Evolutionary conservation across 2,113 vertebrate species (phyloP).

Genomic region (Mormoops blainvillei): DNA sequence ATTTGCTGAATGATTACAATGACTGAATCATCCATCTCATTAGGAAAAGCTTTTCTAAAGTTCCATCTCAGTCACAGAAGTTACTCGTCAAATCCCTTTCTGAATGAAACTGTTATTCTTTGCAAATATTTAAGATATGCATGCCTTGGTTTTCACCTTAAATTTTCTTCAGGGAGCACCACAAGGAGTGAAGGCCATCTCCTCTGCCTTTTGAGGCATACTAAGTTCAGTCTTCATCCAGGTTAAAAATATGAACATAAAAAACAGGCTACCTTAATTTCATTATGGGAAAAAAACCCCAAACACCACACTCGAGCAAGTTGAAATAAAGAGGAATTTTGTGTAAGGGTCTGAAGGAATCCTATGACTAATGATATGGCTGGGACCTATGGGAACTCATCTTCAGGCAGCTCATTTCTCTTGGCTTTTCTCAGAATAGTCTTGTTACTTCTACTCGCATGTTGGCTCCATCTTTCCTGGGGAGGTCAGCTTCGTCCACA

Average conservation of each 20-base stretch:
- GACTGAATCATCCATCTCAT: neutral
- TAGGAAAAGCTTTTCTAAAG: slow-evolving; percentile 25
- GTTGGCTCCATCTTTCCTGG: neutral
- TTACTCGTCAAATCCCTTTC: slow-evolving; percentile 19
- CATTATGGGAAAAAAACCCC: neutral
- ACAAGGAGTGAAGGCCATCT: neutral
- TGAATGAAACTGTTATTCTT: slow-evolving; percentile 6
- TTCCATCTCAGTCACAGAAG: neutral
- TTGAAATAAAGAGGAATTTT: slow-evolving; percentile 13
- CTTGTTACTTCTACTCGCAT: neutral
- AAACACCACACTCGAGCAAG: neutral
- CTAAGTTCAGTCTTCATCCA: neutral
- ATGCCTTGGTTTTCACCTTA: neutral
- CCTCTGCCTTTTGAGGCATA: neutral
- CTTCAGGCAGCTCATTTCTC: neutral
- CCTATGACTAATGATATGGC: neutral
- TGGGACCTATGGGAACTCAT: neutral
- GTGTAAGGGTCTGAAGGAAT: neutral
- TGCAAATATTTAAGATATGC: neutral
- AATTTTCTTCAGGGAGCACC: neutral
- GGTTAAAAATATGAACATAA: neutral
- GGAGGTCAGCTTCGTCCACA: neutral
- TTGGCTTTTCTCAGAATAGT: neutral
- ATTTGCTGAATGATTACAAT: neutral
- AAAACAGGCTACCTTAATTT: slow-evolving; percentile 12